Conservation (phyloP, 2,113 vertebrate species). For the Leptobrachium leishanense region DNA sequence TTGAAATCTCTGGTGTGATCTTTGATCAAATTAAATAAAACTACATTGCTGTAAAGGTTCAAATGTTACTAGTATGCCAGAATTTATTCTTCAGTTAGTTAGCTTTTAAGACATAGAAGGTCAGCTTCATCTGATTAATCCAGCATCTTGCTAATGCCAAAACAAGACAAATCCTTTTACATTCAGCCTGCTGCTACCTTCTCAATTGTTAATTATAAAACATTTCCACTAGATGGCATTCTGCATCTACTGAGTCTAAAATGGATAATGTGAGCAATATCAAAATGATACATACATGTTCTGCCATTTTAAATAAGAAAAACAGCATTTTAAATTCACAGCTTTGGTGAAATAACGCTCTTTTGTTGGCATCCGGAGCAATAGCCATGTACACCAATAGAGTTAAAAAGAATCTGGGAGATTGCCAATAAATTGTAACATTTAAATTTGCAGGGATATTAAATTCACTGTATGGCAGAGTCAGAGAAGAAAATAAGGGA, state of each 20-base stretch:
- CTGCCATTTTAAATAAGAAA: conserved; percentile 15
- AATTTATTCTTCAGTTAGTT: conserved; percentile 64
- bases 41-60: conserved; percentile 63
- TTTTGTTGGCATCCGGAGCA: no score
- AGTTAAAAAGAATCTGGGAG: no score
- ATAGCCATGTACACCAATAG: no score
- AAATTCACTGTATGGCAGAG: no score
- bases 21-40: conserved; percentile 71
- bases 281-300: neutral
- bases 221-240: conserved; percentile 40
- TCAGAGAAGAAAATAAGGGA: no score
- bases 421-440: no score
- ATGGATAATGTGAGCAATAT: neutral
- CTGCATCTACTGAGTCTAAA: neutral
- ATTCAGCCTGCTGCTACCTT: neutral
- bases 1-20: conserved; percentile 62
- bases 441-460: no score
- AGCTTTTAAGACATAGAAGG: conserved; percentile 61
- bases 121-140: conserved; percentile 57
- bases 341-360: neutral
- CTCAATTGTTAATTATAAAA: neutral
- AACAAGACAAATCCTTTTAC: conserved; percentile 42
- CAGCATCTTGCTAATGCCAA: conserved; percentile 51
- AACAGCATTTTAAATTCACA: conserved; percentile 18
- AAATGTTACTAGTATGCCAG: conserved; percentile 62